Base-by-base conservation (phyloP, 1,140 invertebrate genomes). In the Helicorthomorpha holstii region DNA sequence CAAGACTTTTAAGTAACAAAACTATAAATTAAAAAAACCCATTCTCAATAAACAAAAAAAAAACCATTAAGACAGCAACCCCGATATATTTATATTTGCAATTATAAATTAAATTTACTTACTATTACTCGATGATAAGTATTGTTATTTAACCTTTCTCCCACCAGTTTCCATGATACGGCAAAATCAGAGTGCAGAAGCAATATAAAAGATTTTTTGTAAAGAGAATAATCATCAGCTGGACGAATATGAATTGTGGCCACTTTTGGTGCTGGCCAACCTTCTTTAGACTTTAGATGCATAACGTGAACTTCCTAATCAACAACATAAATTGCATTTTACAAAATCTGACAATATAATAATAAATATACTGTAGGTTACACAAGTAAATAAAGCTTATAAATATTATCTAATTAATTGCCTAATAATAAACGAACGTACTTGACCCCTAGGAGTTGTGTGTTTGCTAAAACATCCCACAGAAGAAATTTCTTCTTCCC, bases 221-320 rank as follows among this genome's bases (percentile, higher is more conserved):
- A 16, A 34, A 7, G 16, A 7, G 16, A 34, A 34, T 34, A 16
- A 7, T 34, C 29, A 46, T 4, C 4, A 7, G 44, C 44, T 12
- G 44, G 44, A 7, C 7, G 19, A 21, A 46, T 7, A 25, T 46
- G 7, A 21, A 46, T 19, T 7, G 44, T 46, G 44, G 19, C 44
- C 19, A 46, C 44, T 12, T 7, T 22, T 12, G 44, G 44, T 7
- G 44, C 4, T 46, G 19, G 12, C 44, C 7, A 25, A 46, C 12
- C 21, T 12, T 46, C 21, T 22, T 10, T 19, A 7, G 7, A 19
- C 25, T 46, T 46, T 19, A 46, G 12, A 25, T 46, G 21, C 19
- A 46, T 10, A 4, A 46, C 44, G 21, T 46, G 44, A 21, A 46
- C 44, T 46, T 46, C 44, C 44, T 46, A 22, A 41, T 41, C 38